Base-by-base conservation (phyloP, 1,140 invertebrate species). In the Lasioglossum baleicum region DNA sequence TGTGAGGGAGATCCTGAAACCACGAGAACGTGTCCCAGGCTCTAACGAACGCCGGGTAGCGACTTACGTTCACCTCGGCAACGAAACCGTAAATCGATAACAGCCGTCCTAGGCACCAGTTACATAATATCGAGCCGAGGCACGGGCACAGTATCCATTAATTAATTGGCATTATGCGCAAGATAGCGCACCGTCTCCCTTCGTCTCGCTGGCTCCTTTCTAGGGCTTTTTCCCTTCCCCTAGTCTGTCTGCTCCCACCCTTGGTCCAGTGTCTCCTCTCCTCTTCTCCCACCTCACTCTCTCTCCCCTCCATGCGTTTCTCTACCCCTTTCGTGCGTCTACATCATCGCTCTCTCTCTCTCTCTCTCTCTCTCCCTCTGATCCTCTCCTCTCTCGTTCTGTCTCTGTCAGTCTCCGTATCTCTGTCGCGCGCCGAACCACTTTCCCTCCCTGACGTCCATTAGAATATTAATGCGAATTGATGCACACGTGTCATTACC, bases 391-490 rank as follows among this genome's bases (percentile, higher is more conserved):
- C 76, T 72, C 75, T 75, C 74, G 3, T 35, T 35, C 35, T 5
- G 3, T 35, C 35, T 35, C 35, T 35, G 35, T 35, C 3, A 35
- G 35, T 35, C 35, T 35, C 35, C 35, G 35, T 5, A 35, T 35
- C 56, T 44, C 40, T 48, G 56, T 58, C 66, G 60, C 31, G 7
- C 44, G 56, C 48, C 48, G 31, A 15, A 53, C n/a, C 60, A 17
- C 82, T 35, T 71, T 58, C 65, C 67, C 76, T 72, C 75, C 77
- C 74, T 76, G 53, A 66, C 89, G 84, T 90, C 91, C 92, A 93
- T 93, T 92, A 92, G 90, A 92, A 92, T 93, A 93, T 93, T 92
- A 92, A 92, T 91, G 90, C 91, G 90, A 93, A 93, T 93, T 91
- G 91, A 92, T 92, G 92, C 91, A 89, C 85, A 90, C 90, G 91